Conservation (phyloP, 2,113 vertebrate genomes). For the Channa argus region DNA sequence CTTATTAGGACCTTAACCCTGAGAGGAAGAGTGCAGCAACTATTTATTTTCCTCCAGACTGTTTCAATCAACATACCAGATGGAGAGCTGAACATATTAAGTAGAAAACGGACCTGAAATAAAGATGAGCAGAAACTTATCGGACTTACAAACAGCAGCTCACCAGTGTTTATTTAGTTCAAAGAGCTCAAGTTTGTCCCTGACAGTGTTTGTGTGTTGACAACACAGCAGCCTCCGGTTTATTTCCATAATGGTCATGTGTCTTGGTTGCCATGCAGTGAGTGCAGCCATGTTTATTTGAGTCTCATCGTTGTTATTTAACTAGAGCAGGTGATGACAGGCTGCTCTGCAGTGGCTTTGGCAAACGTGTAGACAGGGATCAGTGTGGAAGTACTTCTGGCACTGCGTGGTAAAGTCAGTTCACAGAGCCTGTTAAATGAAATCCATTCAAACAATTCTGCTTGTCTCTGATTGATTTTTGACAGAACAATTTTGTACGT, state of each 20-base stretch:
- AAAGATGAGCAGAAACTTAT: constrained; percentile 3
- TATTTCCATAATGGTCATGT: constrained; percentile 7
- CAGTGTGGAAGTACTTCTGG: constrained; percentile 8
- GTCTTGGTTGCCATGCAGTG: not conserved
- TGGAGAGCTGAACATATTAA: not conserved
- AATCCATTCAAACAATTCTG: constrained; percentile 29
- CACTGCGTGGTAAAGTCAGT: constrained; percentile 4
- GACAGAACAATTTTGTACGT: constrained; percentile 5
- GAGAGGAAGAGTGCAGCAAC: too few species aligned
- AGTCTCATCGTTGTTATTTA: constrained; percentile 17
- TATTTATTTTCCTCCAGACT: not conserved
- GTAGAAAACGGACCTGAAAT: constrained; percentile 2
- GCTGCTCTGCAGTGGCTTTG: not conserved
- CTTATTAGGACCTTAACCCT: too few species aligned
- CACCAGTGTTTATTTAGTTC: not conserved
- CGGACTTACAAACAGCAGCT: constrained; percentile 14
- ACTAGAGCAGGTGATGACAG: not conserved
- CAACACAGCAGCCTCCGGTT: constrained; percentile 1
- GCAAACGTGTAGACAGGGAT: constrained; percentile 4
- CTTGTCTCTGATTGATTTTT: constrained; percentile 19
- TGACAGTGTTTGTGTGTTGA: not conserved
- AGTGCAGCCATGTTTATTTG: constrained; percentile 10
- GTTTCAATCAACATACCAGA: not conserved
- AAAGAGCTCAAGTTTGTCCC: constrained; percentile 16
- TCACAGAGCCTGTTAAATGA: constrained; percentile 23